These are phyloP conservation scores for Marmota flaviventris DNA, from an alignment of 2,113 vertebrate genomes.

Conservation along the genomic window DNA sequence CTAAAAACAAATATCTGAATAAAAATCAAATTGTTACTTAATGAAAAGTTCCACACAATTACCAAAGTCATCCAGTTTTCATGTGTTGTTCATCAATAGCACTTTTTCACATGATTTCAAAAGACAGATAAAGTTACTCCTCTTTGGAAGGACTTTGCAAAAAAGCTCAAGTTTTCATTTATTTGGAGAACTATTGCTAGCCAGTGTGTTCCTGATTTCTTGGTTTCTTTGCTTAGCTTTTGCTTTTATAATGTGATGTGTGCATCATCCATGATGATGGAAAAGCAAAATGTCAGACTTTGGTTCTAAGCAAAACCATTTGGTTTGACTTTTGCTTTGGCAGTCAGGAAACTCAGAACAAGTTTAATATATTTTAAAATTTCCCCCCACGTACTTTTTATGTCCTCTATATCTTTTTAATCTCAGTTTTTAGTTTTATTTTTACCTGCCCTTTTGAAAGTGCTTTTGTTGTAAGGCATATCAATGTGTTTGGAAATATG, in stretches of 20 bases:
- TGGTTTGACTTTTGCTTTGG: neutral
- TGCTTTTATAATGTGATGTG: too few species aligned
- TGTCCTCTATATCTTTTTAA: constrained; percentile 11
- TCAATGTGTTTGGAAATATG: constrained; percentile 54
- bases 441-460: constrained; percentile 18
- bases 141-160: neutral
- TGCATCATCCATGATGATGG: neutral
- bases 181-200: neutral
- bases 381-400: neutral
- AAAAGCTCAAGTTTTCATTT: neutral
- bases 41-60: neutral
- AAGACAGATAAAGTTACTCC: neutral
- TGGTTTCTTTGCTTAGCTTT: neutral
- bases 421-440: constrained; percentile 39
- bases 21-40: constrained; percentile 34
- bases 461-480: constrained; percentile 23
- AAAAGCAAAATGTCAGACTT: neutral
- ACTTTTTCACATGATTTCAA: neutral
- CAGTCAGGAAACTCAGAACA: constrained; percentile 25
- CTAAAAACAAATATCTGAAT: neutral
- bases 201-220: neutral
- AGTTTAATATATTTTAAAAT: constrained; percentile 21
- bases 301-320: neutral
- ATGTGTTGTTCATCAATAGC: neutral
- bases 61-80: neutral